These are phyloP conservation scores for Hypercompe scribonia DNA, from an alignment of 2,888 invertebrate genomes.

Conservation along the genomic window DNA sequence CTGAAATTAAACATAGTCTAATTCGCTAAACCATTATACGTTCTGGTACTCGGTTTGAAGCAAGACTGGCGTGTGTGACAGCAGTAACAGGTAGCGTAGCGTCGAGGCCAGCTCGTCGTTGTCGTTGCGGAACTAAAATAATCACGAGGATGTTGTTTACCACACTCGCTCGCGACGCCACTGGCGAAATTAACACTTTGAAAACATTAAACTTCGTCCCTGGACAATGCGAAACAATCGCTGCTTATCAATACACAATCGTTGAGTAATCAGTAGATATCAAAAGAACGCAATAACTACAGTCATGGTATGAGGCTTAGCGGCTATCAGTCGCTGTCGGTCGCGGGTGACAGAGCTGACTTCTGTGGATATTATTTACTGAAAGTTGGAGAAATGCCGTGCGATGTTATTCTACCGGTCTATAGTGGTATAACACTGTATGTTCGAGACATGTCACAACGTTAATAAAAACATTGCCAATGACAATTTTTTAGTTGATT, in stretches of 20 bases:
- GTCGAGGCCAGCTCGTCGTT: not conserved
- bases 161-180: conserved; percentile 1
- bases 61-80: conserved; percentile 3
- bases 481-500: too few species aligned
- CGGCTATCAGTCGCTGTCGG: not conserved
- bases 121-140: too few species aligned
- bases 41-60: not conserved
- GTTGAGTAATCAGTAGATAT: not conserved
- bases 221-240: not conserved
- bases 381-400: not conserved
- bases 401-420: too few species aligned
- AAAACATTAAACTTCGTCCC: not conserved
- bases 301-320: not conserved
- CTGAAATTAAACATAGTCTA: too few species aligned
- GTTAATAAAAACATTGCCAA: too few species aligned
- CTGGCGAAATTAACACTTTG: conserved; percentile 10
- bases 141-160: conserved; percentile 14
- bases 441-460: too few species aligned
- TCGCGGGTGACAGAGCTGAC: too few species aligned
- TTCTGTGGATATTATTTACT: not conserved
- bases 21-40: not conserved
- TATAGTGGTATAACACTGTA: too few species aligned
- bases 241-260: not conserved
- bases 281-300: not conserved
- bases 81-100: conserved; percentile 33